These are phyloP conservation scores for Pseudomyrmex concolor DNA, from an alignment of 1,140 invertebrate genomes.

Conservation along the genomic window DNA sequence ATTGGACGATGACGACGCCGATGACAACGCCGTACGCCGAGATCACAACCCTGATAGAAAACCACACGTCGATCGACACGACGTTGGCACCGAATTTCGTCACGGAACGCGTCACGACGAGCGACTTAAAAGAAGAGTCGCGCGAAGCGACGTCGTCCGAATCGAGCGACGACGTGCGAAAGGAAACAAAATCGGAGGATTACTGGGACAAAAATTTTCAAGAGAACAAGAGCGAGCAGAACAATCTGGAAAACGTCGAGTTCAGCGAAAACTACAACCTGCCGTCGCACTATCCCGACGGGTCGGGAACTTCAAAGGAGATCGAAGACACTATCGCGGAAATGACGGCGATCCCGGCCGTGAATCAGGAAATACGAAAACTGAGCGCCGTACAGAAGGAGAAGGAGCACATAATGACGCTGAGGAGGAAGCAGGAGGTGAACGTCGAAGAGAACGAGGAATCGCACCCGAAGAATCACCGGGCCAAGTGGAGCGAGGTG, in stretches of 20 bases:
- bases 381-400: neutral
- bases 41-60: slow-evolving; percentile 46
- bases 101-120: slow-evolving; percentile 14
- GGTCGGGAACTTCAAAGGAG: neutral
- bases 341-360: neutral
- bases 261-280: slow-evolving; percentile 17
- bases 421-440: slow-evolving; percentile 5
- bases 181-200: neutral
- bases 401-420: slow-evolving; percentile 9
- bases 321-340: slow-evolving; percentile 6
- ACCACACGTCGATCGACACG: slow-evolving; percentile 4
- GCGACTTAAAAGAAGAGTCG: neutral
- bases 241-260: slow-evolving; percentile 23
- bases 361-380: neutral
- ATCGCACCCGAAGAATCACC: slow-evolving; percentile 81
- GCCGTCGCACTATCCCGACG: neutral
- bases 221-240: slow-evolving; percentile 4
- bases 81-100: slow-evolving; percentile 16
- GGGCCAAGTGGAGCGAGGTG: slow-evolving; percentile 81
- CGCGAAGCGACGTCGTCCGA: slow-evolving; percentile 1
- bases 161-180: neutral
- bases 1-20: slow-evolving; percentile 63
- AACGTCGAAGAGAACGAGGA: slow-evolving; percentile 47
- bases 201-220: slow-evolving; percentile 16
- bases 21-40: slow-evolving; percentile 43